A percentile compares a stretch with the other conserved stretches of the same genome.
Evolutionary conservation across 37 sponge, comb jelly and placozoan genomes (phyloP).

Genomic region (Petrosia ficiformis): DNA sequence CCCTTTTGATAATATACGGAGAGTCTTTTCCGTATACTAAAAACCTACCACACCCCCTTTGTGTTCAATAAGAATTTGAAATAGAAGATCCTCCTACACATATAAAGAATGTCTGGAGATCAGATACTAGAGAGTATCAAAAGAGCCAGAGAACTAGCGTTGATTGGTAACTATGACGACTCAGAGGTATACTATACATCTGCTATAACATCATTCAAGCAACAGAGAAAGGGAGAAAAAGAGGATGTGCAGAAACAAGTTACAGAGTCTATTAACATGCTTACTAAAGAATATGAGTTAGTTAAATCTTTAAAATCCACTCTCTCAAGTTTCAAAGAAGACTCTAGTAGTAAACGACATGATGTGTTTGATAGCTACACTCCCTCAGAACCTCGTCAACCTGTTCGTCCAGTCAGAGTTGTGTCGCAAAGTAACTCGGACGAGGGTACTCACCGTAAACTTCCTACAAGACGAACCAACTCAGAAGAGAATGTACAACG

Average conservation of each 20-base stretch:
- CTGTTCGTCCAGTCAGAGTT: conserved; percentile 54
- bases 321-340: conserved; percentile 84
- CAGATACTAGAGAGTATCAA: conserved; percentile 57
- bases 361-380: neutral
- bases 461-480: neutral
- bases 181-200: conserved; percentile 79
- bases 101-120: neutral
- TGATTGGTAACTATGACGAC: conserved; percentile 86
- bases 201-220: conserved; percentile 65
- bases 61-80: neutral
- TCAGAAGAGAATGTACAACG: conserved; percentile 18
- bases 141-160: conserved; percentile 81
- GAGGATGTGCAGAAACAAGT: too few species aligned
- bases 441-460: neutral
- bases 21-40: too few species aligned
- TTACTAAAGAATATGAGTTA: conserved; percentile 77
- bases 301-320: conserved; percentile 68
- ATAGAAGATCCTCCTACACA: too few species aligned
- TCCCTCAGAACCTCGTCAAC: conserved; percentile 44
- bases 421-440: conserved; percentile 56
- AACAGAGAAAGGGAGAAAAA: conserved; percentile 47
- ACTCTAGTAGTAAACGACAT: conserved; percentile 18
- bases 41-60: neutral
- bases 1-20: too few species aligned
- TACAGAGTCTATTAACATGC: conserved; percentile 60